Evolutionary conservation across 2,888 invertebrate species (phyloP), one percentile per base, ranked within the genome.

Genomic region (Drosophila acutilabella): DNA sequence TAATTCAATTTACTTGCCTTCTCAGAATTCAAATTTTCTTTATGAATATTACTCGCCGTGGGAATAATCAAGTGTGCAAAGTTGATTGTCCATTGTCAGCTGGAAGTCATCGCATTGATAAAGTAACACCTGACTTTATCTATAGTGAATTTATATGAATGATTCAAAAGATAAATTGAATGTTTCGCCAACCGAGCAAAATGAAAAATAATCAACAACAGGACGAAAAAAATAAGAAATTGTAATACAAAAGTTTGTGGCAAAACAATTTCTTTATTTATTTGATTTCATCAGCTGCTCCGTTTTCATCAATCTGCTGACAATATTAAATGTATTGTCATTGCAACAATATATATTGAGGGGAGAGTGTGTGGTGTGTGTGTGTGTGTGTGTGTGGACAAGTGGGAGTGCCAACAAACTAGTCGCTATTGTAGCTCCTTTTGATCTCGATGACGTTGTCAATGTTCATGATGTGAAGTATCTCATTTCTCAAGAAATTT

Each of bases 251-350:
- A 77, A 71, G 44, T 62, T 71, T 77, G 51, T 58, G 64, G 33
- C 54, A 60, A 69, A 71, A 70, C 81, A 74, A 81, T 74, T 66
- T 79, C 62, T 62, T 50, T 50, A 65, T 47, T 60, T 66, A 62
- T 50, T 53, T 57, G 56, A 70, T 60, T 60, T 33, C 42, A 20
- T 54, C 42, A 54, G 56, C 33, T 56, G 45, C 38, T 38, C 36
- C 44, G 33, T 36, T 56, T 36, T 56, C 44, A 47, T 57, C 56
- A 45, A 59, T 47, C 33, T 69, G 61, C 57, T 69, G 71, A 50
- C 87, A 80, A 72, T 78, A 75, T 78, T 72, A 75, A 72, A 68
- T 81, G 78, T 78, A 82, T 88, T 83, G 88, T 85, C 82, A 85
- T 82, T 78, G 74, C 53, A 51, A 61, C 64, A 71, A 74, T 71